Evolutionary conservation across 2,113 vertebrate genomes (phyloP).

Genomic region (Syrmaticus mikado): DNA sequence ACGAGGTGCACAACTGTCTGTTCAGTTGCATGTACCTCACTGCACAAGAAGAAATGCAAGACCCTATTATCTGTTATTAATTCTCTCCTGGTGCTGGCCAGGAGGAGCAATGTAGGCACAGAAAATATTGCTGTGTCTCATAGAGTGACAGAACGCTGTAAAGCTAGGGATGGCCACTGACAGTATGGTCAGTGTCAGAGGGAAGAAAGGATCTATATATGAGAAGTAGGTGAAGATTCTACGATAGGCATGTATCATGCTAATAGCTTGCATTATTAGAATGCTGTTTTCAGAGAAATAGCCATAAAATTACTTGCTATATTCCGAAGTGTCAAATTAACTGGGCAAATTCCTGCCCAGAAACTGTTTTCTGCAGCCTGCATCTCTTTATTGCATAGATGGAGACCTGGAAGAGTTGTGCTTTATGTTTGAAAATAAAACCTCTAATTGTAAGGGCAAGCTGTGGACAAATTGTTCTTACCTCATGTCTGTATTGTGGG

Average conservation of each 20-base stretch:
- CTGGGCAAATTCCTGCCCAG: neutral
- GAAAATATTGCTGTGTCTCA: neutral
- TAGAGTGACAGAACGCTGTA: neutral
- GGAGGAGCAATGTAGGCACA: neutral
- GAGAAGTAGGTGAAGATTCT: neutral
- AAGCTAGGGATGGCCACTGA: neutral
- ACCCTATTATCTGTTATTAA: neutral
- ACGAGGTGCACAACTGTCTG: accelerated
- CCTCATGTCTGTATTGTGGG: neutral
- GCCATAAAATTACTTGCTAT: neutral
- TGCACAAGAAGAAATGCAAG: neutral
- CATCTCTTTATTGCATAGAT: neutral
- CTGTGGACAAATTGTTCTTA: neutral
- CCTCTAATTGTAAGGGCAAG: neutral
- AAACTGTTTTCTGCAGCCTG: neutral
- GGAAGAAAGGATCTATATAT: neutral
- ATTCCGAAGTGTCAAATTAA: neutral
- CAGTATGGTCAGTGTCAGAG: neutral
- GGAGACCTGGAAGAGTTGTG: neutral
- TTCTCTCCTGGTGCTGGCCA: neutral
- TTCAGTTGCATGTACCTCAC: neutral
- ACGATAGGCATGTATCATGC: neutral
- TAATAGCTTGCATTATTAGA: neutral
- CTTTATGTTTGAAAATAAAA: neutral
- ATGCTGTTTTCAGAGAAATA: neutral